Conservation (phyloP, 2,888 invertebrate species). For the Polyommatus iphigenia region DNA sequence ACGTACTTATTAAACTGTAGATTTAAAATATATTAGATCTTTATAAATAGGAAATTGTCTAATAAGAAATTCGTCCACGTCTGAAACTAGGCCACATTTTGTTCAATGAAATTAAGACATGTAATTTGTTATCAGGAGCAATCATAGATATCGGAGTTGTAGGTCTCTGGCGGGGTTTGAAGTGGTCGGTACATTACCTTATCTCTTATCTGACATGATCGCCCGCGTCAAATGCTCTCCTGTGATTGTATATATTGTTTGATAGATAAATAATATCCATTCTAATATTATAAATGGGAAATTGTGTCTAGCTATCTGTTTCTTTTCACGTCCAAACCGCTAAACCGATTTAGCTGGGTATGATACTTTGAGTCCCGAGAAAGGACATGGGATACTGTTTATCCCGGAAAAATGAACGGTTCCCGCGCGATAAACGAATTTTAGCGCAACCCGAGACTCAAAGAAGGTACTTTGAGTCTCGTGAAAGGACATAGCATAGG, state of each 20-base stretch:
- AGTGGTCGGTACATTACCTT: conserved; percentile 57
- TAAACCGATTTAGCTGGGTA: too few relatives aligned
- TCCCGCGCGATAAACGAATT: too few relatives aligned
- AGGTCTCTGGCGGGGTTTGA: conserved; percentile 42
- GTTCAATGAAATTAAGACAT: conserved; percentile 6
- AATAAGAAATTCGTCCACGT: not conserved
- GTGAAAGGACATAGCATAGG: too few relatives aligned
- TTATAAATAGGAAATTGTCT: not conserved
- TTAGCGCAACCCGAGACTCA: too few relatives aligned
- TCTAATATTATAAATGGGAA: not conserved
- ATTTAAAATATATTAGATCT: too few relatives aligned
- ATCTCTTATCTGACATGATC: conserved; percentile 53
- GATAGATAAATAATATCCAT: not conserved
- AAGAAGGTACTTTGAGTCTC: too few relatives aligned
- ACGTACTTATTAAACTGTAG: too few relatives aligned
- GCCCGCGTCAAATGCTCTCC: conserved; percentile 39
- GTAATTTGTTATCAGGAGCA: conserved; percentile 4
- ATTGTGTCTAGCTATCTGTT: too few relatives aligned
- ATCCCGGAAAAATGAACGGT: too few relatives aligned
- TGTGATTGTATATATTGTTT: conserved; percentile 34
- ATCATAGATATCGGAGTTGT: conserved; percentile 37
- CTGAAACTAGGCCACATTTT: not conserved
- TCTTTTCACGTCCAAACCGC: too few relatives aligned
- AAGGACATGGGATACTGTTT: too few relatives aligned
- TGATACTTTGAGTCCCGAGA: too few relatives aligned